These are phyloP conservation scores for Drosophila lacteicornis DNA, from an alignment of 1,140 invertebrate genomes.

Conservation along the genomic window DNA sequence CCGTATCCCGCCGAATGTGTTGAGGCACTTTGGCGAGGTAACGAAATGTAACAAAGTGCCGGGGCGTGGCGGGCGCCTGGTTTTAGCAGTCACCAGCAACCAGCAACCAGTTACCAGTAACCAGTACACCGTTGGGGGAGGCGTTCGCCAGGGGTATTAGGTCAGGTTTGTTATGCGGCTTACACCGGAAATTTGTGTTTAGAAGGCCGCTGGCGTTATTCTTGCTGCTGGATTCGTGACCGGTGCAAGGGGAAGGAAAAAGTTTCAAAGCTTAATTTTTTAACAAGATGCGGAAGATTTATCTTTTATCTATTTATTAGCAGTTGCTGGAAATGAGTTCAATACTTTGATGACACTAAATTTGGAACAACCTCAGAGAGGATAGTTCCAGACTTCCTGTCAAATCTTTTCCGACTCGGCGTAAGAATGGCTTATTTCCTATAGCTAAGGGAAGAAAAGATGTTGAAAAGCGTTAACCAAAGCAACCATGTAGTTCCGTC, in stretches of 20 bases:
- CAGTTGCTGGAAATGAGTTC: slow-evolving; percentile 1
- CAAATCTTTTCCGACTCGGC: too few species aligned
- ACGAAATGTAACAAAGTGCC: slow-evolving; percentile 80
- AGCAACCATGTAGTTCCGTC: too few species aligned
- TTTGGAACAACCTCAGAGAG: too few species aligned
- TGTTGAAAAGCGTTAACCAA: too few species aligned
- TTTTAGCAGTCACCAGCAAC: slow-evolving; percentile 15
- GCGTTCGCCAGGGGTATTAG: slow-evolving; percentile 32
- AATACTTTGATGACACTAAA: background rate
- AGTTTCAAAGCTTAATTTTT: slow-evolving; percentile 24
- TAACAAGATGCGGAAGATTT: slow-evolving; percentile 35
- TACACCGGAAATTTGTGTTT: slow-evolving; percentile 81
- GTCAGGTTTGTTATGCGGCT: slow-evolving; percentile 77
- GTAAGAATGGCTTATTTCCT: too few species aligned
- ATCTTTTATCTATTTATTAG: background rate
- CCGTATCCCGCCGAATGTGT: slow-evolving; percentile 65
- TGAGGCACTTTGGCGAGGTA: slow-evolving; percentile 80
- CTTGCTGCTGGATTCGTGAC: slow-evolving; percentile 20
- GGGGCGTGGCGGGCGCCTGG: slow-evolving; percentile 24
- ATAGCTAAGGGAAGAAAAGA: too few species aligned
- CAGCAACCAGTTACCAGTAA: slow-evolving; percentile 7
- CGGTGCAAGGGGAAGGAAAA: slow-evolving; percentile 6
- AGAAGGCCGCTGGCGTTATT: slow-evolving; percentile 44
- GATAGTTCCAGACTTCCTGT: too few species aligned
- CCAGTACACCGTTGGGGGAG: background rate